Conservation (phyloP, 30 jellyfish, hydroid and myxozoan genomes). For the Pseudorhiza aurosa region DNA sequence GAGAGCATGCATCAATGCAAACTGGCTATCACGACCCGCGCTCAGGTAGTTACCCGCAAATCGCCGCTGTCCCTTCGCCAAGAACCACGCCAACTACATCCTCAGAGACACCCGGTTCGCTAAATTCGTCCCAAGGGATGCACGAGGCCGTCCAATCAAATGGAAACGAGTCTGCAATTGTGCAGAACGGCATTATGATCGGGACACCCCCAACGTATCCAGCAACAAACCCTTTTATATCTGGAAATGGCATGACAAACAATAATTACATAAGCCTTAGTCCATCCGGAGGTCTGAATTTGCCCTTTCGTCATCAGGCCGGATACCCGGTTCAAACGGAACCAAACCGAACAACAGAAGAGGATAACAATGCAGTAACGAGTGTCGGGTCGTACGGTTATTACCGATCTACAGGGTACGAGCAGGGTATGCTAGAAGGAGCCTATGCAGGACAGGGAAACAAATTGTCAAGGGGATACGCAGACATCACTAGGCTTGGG, state of each 20-base stretch:
- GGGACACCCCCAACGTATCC: constrained; percentile 80
- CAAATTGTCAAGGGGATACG: constrained; percentile 26
- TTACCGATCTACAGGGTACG: constrained; percentile 85
- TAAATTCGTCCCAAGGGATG: constrained; percentile 68
- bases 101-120: constrained; percentile 78
- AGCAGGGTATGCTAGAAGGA: constrained; percentile 52
- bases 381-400: constrained; percentile 71
- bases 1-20: constrained; percentile 57
- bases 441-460: constrained; percentile 43
- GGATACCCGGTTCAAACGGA: constrained; percentile 74
- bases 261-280: constrained; percentile 89
- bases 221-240: constrained; percentile 70
- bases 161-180: constrained; percentile 62
- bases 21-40: constrained; percentile 92
- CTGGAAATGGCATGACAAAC: constrained; percentile 78
- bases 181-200: constrained; percentile 73
- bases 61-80: constrained; percentile 77
- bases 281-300: constrained; percentile 89
- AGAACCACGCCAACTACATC: constrained; percentile 72
- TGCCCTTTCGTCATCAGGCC: constrained; percentile 90
- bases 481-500: constrained; percentile 76
- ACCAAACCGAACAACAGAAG: constrained; percentile 59
- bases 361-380: constrained; percentile 74
- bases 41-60: constrained; percentile 59
- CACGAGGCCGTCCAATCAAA: constrained; percentile 60